These are phyloP conservation scores for Portunus trituberculatus DNA, from an alignment of 1,140 invertebrate genomes.

Conservation along the genomic window DNA sequence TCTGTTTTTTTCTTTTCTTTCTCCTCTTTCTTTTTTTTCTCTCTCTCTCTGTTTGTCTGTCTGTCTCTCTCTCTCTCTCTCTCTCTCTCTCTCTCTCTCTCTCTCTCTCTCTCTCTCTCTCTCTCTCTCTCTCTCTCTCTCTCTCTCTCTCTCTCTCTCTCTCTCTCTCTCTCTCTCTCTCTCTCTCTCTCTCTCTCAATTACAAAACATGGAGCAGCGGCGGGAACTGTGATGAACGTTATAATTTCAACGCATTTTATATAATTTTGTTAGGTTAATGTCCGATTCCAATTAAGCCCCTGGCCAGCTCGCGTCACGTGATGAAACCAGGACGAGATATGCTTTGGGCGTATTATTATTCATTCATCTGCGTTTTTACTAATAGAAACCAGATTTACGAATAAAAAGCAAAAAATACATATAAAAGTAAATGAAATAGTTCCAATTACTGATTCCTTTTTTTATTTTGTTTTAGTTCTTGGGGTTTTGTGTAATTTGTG, in stretches of 20 bases:
- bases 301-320: not conserved
- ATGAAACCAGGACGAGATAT: not conserved
- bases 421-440: too few species aligned
- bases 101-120: not conserved
- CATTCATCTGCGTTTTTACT: not conserved
- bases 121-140: not conserved
- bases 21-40: too few species aligned
- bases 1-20: too few species aligned
- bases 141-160: slow-evolving; percentile 18
- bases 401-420: not conserved
- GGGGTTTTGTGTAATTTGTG: too few species aligned
- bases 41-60: not conserved
- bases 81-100: not conserved
- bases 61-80: not conserved
- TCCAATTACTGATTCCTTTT: too few species aligned
- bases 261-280: not conserved
- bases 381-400: not conserved
- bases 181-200: not conserved
- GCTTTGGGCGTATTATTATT: not conserved
- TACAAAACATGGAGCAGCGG: not conserved
- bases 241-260: slow-evolving; percentile 12
- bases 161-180: slow-evolving; percentile 10
- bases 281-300: not conserved
- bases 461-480: too few species aligned
- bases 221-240: not conserved